These are phyloP conservation scores for Zapornia atra DNA, from an alignment of 2,113 vertebrate species.

Conservation along the genomic window DNA sequence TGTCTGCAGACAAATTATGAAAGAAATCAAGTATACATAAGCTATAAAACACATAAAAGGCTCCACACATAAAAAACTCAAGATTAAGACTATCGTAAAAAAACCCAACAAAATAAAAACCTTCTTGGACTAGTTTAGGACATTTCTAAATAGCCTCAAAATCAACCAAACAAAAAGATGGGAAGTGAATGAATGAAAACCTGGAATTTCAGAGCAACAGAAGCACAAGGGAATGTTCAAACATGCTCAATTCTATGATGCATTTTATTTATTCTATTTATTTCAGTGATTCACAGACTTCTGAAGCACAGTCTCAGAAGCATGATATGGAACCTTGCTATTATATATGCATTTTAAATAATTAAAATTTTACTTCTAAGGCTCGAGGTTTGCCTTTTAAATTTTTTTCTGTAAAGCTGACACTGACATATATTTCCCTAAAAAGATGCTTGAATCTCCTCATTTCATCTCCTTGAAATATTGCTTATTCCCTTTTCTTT, in stretches of 20 bases:
- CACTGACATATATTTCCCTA: not conserved
- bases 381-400: not conserved
- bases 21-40: not conserved
- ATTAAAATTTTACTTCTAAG: conserved; percentile 7
- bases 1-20: not conserved
- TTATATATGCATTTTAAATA: not conserved
- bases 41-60: not conserved
- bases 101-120: not conserved
- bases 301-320: not conserved
- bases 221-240: not conserved
- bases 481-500: not conserved
- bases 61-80: not conserved
- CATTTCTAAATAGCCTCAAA: not conserved
- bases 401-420: not conserved
- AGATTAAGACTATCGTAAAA: not conserved
- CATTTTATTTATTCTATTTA: not conserved
- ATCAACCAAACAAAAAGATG: not conserved
- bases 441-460: not conserved
- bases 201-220: not conserved
- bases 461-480: not conserved
- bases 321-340: not conserved
- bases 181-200: not conserved
- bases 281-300: not conserved
- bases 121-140: not conserved
- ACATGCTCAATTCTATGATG: not conserved